Base-by-base conservation (phyloP, 2,113 vertebrate genomes). In the Eolophus roseicapilla region DNA sequence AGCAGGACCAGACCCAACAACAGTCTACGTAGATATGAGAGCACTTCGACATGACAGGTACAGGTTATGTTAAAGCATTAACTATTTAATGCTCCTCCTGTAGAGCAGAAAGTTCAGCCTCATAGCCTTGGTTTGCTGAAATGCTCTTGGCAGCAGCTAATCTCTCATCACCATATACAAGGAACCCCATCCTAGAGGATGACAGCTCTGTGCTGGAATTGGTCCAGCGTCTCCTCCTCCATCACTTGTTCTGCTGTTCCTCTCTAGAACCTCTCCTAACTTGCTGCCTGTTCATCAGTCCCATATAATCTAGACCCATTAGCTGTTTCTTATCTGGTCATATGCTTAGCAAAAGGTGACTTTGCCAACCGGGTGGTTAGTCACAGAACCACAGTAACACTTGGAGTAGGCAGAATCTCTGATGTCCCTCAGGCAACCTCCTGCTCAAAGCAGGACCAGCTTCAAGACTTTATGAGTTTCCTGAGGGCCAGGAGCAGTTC, bases 21-120 rank as follows among this genome's bases (percentile, higher is more conserved):
- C 99, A 0, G 99, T 99, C 60, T 99, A 99, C 4, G 98, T 99
- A 97, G 99, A 99, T 95, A 99, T 99, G 99, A 98, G 99, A 97
- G 99, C 99, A 0, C 98, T 99, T 64, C 98, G 99, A 8, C 99
- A 99, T 1, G 99, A 99, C 95, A 98, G 99, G 99, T 99, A 97
- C 18, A 17, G 65, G 37, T 44, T 53, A 28, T 68, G 31, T 78
- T 81, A 71, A 28, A 82, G 21, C 33, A 62, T 76, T 88, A 50
- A 43, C 52, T 63, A 3, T 71, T 91, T 41, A 44, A 2, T 74
- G 47, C 14, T 59, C 33, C 33, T 59, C 57, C 60, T 28, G 11
- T 31, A 44, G 53, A 89, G 19, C 29, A 70, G 10, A 64, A 78
- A 52, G 31, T 52, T 73, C 29, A 90, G 9, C 68, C 39, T 88